Conservation (phyloP, 2,113 vertebrate species). For the Indicator maculatus region DNA sequence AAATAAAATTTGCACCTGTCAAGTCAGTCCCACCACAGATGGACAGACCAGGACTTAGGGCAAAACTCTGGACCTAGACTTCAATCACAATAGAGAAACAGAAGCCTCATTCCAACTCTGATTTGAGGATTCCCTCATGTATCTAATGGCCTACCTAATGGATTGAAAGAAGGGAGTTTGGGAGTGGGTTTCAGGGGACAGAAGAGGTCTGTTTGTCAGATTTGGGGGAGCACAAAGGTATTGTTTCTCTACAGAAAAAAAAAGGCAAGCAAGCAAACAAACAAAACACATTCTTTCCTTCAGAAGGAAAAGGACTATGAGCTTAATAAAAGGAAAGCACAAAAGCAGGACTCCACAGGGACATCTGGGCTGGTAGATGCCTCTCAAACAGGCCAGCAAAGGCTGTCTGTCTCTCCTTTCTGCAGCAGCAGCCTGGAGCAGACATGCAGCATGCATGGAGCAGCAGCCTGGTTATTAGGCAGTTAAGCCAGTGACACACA, state of each 20-base stretch:
- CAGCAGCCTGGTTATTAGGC: neutral
- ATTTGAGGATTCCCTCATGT: neutral
- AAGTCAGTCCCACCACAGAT: neutral
- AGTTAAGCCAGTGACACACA: neutral
- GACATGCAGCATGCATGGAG: no score
- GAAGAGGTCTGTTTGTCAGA: neutral
- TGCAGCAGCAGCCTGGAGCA: neutral
- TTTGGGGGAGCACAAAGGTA: neutral
- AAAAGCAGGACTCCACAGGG: neutral
- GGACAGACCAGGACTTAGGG: neutral
- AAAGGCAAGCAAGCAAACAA: neutral
- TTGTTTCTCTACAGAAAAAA: neutral
- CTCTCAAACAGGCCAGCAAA: neutral
- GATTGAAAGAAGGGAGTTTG: neutral
- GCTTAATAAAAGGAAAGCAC: neutral
- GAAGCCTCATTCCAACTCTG: neutral
- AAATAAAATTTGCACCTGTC: neutral
- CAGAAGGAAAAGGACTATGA: neutral
- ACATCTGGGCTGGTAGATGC: neutral
- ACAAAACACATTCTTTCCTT: neutral
- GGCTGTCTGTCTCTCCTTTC: neutral
- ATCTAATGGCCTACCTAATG: neutral
- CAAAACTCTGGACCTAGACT: neutral
- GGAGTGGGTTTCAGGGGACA: neutral
- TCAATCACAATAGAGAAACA: neutral